Conservation (phyloP, 2,113 vertebrate genomes). For the Columbina picui region DNA sequence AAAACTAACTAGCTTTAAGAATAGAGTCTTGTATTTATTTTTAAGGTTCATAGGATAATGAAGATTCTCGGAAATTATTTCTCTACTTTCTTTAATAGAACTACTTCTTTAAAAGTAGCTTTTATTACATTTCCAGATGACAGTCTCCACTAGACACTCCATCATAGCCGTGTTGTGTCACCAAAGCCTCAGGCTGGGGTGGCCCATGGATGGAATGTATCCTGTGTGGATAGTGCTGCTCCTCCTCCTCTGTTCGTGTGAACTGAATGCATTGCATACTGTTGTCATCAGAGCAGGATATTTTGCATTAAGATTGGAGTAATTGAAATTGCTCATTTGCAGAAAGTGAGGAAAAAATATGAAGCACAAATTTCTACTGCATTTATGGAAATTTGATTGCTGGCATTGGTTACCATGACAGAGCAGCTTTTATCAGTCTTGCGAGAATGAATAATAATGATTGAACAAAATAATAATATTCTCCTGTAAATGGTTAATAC, state of each 20-base stretch:
- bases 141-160: not conserved
- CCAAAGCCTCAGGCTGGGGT: accelerated
- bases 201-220: accelerated
- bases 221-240: not conserved
- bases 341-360: not conserved
- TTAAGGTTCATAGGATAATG: not conserved
- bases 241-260: not conserved
- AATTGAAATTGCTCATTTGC: not conserved
- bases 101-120: not conserved
- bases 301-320: not conserved
- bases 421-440: not conserved
- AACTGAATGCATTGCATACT: not conserved
- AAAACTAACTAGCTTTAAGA: not conserved
- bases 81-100: not conserved
- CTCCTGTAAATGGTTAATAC: not conserved
- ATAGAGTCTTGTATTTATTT: not conserved
- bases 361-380: not conserved
- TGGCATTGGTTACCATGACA: not conserved
- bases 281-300: not conserved
- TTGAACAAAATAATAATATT: not conserved
- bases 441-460: not conserved
- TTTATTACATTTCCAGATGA: not conserved
- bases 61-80: not conserved
- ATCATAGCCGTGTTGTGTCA: accelerated
- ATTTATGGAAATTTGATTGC: not conserved